Base-by-base conservation (phyloP, 2,797 vertebrate genomes). In the Taeniopygia guttata region DNA sequence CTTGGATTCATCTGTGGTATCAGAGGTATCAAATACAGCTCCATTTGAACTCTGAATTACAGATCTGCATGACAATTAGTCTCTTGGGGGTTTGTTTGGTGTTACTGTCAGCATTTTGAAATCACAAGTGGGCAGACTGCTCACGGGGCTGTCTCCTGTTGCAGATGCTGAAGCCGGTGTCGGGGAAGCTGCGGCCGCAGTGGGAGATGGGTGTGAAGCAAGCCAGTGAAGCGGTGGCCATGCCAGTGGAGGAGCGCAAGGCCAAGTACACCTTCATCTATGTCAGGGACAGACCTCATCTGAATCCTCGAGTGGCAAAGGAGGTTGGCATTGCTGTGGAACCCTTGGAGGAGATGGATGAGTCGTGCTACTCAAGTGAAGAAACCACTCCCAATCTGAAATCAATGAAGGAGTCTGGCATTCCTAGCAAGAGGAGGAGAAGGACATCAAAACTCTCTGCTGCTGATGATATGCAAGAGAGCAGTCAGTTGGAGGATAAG, bases 131-230 rank as follows among this genome's bases (percentile, higher is more conserved):
- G 34, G 36, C 38, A 94, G 16, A 13, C 64, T 48, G 23, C 93
- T 76, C 23, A 93, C 4, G 0, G 3, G 30, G 7, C 32, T 6
- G 2, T 67, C 7, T 84, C 48, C 36, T 32, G 60, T 81, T 79
- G 15, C 94, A 98, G 98, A 96, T 98, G 79, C 87, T 98, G 38
- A 98, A 98, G 42, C 98, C 98, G 2, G 98, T 99, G 52, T 98
- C 99, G 4, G 98, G 98, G 59, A 99, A 98, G 89, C 94, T 99
- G 91, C 97, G 98, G 76, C 97, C 97, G 6, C 99, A 99, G 97
- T 99, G 99, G 99, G 98, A 98, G 91, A 97, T 98, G 94, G 99
- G 99, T 7, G 91, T 99, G 51, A 97, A 98, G 48, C 99, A 99
- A 93, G 99, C 99, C 38, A 98, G 98, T 22, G 99, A 99, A 89